Percentiles rank a stretch among this genome's conserved stretches.
Conservation (phyloP, 2,113 vertebrate species). For the Cariama cristata region DNA sequence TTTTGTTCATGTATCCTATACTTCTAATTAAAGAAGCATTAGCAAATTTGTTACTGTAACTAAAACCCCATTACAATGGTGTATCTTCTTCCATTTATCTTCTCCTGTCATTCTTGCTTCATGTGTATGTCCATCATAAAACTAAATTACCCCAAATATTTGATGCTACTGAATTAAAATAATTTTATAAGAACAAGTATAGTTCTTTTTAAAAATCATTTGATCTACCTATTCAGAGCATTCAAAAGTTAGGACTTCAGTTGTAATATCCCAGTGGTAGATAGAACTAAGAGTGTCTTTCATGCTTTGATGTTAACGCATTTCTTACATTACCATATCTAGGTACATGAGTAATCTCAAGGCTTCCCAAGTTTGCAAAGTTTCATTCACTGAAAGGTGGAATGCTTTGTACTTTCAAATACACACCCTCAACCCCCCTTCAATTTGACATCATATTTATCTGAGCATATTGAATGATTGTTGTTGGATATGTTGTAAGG, state of each 20-base stretch:
- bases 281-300: not conserved
- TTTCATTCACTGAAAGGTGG: not conserved
- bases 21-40: not conserved
- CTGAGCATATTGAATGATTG: not conserved
- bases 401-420: not conserved
- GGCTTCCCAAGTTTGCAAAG: not conserved
- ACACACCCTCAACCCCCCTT: not conserved
- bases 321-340: not conserved
- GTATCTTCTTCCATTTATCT: not conserved
- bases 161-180: not conserved
- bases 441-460: not conserved
- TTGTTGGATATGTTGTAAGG: not conserved
- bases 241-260: not conserved
- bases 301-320: not conserved
- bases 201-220: not conserved
- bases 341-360: not conserved
- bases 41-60: not conserved
- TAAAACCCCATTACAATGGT: not conserved
- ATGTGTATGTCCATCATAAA: not conserved
- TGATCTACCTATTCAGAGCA: not conserved
- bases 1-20: not conserved
- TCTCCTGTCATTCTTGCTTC: not conserved
- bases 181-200: not conserved
- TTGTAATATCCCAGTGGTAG: not conserved
- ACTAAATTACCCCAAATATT: not conserved